Percentiles rank a stretch among this genome's conserved stretches.
These are phyloP conservation scores for Sebastolobus altivelis DNA, from an alignment of 2,797 vertebrate species.

Conservation along the genomic window DNA sequence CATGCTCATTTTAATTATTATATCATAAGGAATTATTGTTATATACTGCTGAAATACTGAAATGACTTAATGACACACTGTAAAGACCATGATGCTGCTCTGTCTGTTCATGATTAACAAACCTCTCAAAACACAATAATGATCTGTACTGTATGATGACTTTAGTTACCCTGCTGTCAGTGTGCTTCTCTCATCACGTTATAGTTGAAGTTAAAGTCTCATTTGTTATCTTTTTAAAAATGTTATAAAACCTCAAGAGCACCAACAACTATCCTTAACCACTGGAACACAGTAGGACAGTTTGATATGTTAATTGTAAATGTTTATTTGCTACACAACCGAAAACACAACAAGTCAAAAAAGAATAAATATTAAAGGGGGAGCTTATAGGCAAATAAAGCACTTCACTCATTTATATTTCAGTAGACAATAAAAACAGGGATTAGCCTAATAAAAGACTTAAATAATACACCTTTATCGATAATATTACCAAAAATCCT, in stretches of 20 bases:
- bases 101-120: too few relatives aligned
- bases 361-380: not conserved
- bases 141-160: too few relatives aligned
- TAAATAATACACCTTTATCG: not conserved
- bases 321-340: not conserved
- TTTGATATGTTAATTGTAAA: not conserved
- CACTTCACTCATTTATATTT: not conserved
- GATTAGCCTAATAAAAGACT: not conserved
- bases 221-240: not conserved
- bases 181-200: not conserved
- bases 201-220: not conserved
- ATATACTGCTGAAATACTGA: too few relatives aligned
- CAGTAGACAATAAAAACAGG: not conserved
- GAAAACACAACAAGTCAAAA: not conserved
- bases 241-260: not conserved
- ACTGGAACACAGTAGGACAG: not conserved
- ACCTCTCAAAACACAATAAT: fast-evolving
- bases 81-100: not conserved
- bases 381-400: not conserved
- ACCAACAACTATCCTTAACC: not conserved
- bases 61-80: not conserved
- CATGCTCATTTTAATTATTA: too few relatives aligned
- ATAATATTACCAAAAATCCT: not conserved
- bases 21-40: too few relatives aligned
- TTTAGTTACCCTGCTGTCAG: not conserved